Conservation (phyloP, 2,888 invertebrate genomes). For the Nyleta sp. region DNA sequence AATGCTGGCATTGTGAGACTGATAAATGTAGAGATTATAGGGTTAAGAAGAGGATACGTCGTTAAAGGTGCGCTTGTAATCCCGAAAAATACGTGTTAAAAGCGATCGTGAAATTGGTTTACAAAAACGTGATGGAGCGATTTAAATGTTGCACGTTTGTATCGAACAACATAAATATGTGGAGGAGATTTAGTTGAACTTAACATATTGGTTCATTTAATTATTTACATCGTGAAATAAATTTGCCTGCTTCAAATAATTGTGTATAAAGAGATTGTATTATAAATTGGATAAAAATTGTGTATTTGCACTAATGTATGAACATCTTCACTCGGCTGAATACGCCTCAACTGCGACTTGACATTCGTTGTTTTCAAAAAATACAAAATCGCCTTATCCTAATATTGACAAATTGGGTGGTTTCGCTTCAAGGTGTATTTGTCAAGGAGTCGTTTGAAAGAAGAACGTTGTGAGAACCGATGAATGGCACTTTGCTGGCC, state of each 20-base stretch:
- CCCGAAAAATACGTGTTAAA: slow-evolving; percentile 37
- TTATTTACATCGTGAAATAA: too few species aligned
- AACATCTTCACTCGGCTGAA: too few species aligned
- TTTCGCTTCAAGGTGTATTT: slow-evolving; percentile 16
- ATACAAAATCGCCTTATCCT: neutral
- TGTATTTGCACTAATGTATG: too few species aligned
- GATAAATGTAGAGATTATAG: slow-evolving; percentile 44
- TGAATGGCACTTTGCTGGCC: slow-evolving; percentile 32
- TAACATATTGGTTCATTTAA: neutral
- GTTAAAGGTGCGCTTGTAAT: slow-evolving; percentile 32
- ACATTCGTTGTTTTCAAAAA: neutral
- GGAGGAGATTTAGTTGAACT: neutral
- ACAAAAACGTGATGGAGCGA: slow-evolving; percentile 1
- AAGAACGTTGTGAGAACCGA: slow-evolving; percentile 5
- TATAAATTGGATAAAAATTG: too few species aligned
- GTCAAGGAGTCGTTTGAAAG: slow-evolving; percentile 19
- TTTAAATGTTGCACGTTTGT: neutral
- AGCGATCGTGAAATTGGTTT: slow-evolving; percentile 37
- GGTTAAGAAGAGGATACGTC: slow-evolving; percentile 32
- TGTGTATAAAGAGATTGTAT: too few species aligned
- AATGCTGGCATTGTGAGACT: slow-evolving; percentile 32
- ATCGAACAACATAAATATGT: neutral
- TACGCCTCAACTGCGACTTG: too few species aligned
- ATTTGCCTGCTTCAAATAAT: too few species aligned
- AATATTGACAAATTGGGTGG: slow-evolving; percentile 43